Base-by-base conservation (phyloP, 2,797 vertebrate species). In the Hippocampus kuda region DNA sequence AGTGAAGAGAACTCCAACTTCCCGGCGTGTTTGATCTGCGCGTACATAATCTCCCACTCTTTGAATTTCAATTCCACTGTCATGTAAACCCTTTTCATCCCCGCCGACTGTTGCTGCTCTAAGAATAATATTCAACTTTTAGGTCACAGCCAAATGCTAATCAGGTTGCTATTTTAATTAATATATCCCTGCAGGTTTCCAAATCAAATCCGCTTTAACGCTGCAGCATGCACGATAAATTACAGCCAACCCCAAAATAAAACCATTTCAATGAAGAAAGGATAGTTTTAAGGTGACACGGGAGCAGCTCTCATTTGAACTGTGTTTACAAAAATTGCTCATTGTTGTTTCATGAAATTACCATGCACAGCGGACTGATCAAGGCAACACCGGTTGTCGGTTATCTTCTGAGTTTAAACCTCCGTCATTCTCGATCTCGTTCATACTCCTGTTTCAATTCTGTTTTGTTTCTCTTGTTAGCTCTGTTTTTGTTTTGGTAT, bases 1-100 rank as follows among this genome's bases (percentile, higher is more conserved):
- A n/a, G 79, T 87, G 85, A 86, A 83, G 85, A 86, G 84, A 90
- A 88, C 86, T 86, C 86, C 89, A 89, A 88, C 87, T 89, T 88
- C 80, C 85, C 81, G 76, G 76, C 85, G 84, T 85, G 82, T 86
- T 91, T 92, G 91, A 92, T 92, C 89, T 91, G 88, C 89, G 90
- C 91, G 91, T 91, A 92, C 90, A 90, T 92, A 91, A 89, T 91
- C 84, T 89, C 78, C 83, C 82, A 86, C 89, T 86, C 91, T 92
- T 92, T 92, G 91, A 91, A 92, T 92, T 92, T 90, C 86, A 89
- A 88, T 91, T 91, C 88, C 83, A 88, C 90, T 92, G 91, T 92
- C 91, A 91, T 91, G 90, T 91, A 89, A 84, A 83, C 87, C 88
- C 90, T 89, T 90, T 90, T 90, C 88, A 92, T 92, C 89, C 87